Base-by-base conservation (phyloP, 2,113 vertebrate species). In the Trachemys scripta region DNA sequence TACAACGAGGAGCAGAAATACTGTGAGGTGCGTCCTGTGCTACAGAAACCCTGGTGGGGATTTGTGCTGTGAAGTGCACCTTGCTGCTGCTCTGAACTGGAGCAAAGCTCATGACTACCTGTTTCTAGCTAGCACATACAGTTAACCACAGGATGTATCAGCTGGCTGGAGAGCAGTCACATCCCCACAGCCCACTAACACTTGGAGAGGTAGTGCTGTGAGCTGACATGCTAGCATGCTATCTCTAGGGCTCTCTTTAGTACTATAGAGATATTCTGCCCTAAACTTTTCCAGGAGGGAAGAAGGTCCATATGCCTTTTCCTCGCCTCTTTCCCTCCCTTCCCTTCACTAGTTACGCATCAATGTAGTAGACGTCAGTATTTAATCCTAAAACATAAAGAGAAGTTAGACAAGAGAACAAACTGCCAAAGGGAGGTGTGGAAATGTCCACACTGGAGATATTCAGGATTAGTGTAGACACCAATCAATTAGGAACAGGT, bases 61-160 rank as follows among this genome's bases (percentile, higher is more conserved):
- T 35, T 57, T 0, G 0, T 14, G 31, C 65, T 56, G 7, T 45
- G 79, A 96, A 86, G 75, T 20, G 49, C 6, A 16, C 11, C 53
- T 9, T 35, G 10, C 17, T 69, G 84, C 65, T 85, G 42, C 20
- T 13, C n/a, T 27, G 50, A 85, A 42, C 20, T 9, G 49, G 35
- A 84, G 4, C 54, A 35, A 8, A 9, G 7, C 7, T 10, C 1
- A 0, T 51, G 80, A 88, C 0, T 1, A 35, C 16, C 56, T 45
- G 19, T 69, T 69, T 69, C 17, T n/a, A 8, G 17, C 65, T 56
- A 42, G 82, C 50, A 56, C 22, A 19, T 92, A 87, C 38, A 65
- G 50, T 12, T 56, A 72, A 47, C 19, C 72, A 86, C 49, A 27
- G 59, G 75, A 69, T 31, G 31, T 29, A 51, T 24, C 85, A 72